Evolutionary conservation across 2,797 vertebrate species (phyloP).

Genomic region (Hapalemur alaotrensis): DNA sequence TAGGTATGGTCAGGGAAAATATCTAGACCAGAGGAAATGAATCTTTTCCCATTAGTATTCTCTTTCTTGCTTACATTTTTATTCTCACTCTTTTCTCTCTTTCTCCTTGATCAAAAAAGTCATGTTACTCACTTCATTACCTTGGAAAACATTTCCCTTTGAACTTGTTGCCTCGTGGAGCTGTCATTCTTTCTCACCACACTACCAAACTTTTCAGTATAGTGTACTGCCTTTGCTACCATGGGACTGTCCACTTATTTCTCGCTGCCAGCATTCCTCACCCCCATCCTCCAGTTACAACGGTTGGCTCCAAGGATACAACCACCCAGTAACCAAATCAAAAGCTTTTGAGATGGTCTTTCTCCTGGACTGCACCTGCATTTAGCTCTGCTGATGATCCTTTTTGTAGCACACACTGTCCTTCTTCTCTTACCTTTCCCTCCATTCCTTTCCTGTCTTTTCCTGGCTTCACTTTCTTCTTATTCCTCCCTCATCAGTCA

Average conservation of each 20-base stretch:
- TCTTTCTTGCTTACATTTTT: neutral
- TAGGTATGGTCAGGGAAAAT: neutral
- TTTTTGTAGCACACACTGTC: neutral
- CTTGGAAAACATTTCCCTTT: neutral
- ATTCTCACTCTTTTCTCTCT: neutral
- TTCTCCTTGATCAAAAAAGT: neutral
- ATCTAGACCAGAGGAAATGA: neutral
- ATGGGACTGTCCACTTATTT: neutral
- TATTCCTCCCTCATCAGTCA: neutral
- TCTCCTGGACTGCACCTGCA: neutral
- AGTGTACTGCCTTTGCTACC: neutral
- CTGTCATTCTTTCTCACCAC: neutral
- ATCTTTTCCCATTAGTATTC: neutral
- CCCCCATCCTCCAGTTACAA: neutral
- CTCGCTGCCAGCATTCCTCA: neutral
- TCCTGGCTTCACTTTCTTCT: neutral
- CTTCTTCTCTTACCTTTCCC: neutral
- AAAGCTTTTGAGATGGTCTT: neutral
- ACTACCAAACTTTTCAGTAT: neutral
- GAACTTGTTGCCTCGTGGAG: neutral
- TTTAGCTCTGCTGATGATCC: neutral
- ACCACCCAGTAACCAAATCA: neutral
- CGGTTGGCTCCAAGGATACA: neutral
- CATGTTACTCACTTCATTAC: neutral
- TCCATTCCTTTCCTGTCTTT: neutral